Evolutionary conservation across 2,797 vertebrate species (phyloP).

Genomic region (Cyprinodon diabolis): DNA sequence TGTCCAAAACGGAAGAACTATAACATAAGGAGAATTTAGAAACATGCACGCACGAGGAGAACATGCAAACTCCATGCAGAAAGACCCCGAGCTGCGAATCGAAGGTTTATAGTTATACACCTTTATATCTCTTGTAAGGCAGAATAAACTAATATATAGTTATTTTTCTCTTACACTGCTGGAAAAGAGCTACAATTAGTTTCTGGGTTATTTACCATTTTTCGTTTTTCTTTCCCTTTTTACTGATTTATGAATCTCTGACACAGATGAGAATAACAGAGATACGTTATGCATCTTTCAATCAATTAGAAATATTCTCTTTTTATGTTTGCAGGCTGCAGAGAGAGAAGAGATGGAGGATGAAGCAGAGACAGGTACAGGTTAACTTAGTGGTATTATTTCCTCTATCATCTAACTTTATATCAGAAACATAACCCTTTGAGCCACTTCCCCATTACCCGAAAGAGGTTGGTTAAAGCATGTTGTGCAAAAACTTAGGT

Average conservation of each 20-base stretch:
- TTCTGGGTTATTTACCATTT: neutral
- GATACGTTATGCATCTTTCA: neutral
- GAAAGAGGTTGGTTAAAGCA: neutral
- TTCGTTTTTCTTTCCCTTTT: neutral
- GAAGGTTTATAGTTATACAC: too few species aligned
- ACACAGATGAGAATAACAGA: neutral
- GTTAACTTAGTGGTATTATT: neutral
- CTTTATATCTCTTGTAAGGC: too few species aligned
- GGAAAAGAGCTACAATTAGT: too few species aligned
- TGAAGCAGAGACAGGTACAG: constrained; percentile 62
- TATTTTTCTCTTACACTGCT: too few species aligned
- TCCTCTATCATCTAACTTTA: neutral
- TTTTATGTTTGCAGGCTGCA: constrained; percentile 51
- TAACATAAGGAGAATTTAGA: too few species aligned
- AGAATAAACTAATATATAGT: too few species aligned
- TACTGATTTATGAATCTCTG: neutral
- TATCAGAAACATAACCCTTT: neutral
- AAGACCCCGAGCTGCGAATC: too few species aligned
- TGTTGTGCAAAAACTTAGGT: neutral
- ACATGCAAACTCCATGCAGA: too few species aligned
- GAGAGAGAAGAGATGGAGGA: constrained; percentile 54
- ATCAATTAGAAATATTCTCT: neutral
- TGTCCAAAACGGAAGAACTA: too few species aligned
- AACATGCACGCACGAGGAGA: too few species aligned
- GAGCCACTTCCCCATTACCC: neutral